These are phyloP conservation scores for Candoia aspera DNA, from an alignment of 2,113 vertebrate genomes.

Conservation along the genomic window DNA sequence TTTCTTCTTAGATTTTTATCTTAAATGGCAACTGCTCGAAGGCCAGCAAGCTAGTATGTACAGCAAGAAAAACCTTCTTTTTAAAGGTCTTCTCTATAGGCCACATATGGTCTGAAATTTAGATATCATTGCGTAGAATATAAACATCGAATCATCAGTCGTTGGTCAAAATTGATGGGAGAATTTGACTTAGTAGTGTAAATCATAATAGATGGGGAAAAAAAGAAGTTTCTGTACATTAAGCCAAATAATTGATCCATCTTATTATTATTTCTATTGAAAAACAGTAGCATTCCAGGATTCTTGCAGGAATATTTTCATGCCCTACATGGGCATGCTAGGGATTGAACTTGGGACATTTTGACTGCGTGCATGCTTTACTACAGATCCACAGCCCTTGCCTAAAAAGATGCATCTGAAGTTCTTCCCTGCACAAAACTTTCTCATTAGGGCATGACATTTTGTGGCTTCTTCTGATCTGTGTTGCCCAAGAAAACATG, in stretches of 20 bases:
- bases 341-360: not conserved
- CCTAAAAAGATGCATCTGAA: not conserved
- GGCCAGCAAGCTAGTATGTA: conserved; percentile 48
- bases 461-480: not conserved
- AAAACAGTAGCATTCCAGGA: not conserved
- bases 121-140: not conserved
- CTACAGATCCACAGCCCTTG: not conserved
- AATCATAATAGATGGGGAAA: not conserved
- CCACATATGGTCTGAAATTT: not conserved
- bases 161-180: not conserved
- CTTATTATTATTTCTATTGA: not conserved
- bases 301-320: not conserved
- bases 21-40: conserved; percentile 43
- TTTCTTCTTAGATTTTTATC: conserved; percentile 48
- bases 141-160: not conserved
- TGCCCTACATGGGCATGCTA: not conserved
- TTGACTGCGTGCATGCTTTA: not conserved
- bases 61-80: conserved; percentile 5
- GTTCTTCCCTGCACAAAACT: not conserved
- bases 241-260: not conserved
- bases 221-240: not conserved
- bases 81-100: conserved; percentile 20
- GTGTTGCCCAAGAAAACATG: not conserved
- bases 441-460: not conserved
- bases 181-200: not conserved